Percentiles rank a stretch among this genome's conserved stretches.
Conservation (phyloP, 2,888 invertebrate species). For the Argyresthia goedartella region DNA sequence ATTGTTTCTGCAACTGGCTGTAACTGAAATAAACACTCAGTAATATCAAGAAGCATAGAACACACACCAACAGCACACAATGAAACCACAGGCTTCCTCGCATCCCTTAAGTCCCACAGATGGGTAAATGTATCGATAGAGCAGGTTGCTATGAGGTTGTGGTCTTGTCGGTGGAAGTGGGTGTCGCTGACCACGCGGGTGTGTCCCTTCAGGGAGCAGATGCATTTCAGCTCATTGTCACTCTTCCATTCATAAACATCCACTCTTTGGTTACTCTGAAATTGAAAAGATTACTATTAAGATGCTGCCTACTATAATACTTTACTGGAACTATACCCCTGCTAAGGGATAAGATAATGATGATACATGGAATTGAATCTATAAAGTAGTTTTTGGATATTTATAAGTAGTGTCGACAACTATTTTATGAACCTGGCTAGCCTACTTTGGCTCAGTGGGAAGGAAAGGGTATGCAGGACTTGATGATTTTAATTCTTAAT, state of each 20-base stretch:
- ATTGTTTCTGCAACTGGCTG: too few species aligned
- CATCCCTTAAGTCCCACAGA: conserved; percentile 93
- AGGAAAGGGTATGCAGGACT: too few species aligned
- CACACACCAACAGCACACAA: conserved; percentile 87
- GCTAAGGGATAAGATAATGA: not conserved
- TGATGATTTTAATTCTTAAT: too few species aligned
- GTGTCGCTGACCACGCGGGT: conserved; percentile 91
- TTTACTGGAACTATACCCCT: not conserved
- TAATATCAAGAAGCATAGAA: too few species aligned
- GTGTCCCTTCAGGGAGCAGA: conserved; percentile 82
- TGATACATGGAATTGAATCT: too few species aligned
- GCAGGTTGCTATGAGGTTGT: conserved; percentile 79
- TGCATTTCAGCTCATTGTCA: conserved; percentile 77
- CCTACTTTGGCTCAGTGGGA: too few species aligned
- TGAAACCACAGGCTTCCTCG: conserved; percentile 85
- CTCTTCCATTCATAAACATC: conserved; percentile 87
- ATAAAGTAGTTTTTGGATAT: too few species aligned
- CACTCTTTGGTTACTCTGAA: conserved; percentile 87
- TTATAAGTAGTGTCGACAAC: too few species aligned
- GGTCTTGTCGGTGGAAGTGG: conserved; percentile 84
- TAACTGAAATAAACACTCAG: too few species aligned
- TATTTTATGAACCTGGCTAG: too few species aligned
- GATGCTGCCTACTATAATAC: not conserved
- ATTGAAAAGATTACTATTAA: conserved; percentile 19
- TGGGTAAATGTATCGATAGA: conserved; percentile 95